phyloP scores from a whole-genome alignment of 2,113 vertebrate genomes.

The Puma concolor region DNA sequence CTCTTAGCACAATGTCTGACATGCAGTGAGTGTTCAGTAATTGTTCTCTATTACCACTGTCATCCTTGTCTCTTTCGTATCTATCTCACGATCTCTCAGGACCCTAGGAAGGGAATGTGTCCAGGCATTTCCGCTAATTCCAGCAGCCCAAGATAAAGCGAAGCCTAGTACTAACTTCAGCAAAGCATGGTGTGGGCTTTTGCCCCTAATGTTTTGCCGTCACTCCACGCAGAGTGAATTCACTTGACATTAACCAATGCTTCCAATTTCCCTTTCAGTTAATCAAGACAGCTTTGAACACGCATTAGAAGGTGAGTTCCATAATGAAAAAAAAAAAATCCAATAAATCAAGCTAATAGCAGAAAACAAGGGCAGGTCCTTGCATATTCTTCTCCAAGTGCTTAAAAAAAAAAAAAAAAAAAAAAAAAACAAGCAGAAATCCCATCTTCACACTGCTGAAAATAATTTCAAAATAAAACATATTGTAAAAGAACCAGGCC shows the following conservation, averaged over 20 bases:
- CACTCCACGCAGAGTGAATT: not conserved
- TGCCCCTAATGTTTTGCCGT: not conserved
- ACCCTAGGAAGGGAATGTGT: not conserved
- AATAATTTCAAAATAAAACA: not conserved
- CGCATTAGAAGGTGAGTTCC: conserved; percentile 88
- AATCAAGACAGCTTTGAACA: conserved; percentile 91
- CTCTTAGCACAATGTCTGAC: rapidly evolving
- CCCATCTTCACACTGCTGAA: not conserved
- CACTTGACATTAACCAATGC: not conserved
- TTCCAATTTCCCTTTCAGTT: conserved; percentile 89
- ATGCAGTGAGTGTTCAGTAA: rapidly evolving
- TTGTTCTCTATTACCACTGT: rapidly evolving
- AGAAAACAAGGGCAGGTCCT: not conserved
- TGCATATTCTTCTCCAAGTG: not conserved
- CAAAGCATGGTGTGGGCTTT: not conserved
- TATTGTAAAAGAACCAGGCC: not conserved
- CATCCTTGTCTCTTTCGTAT: not conserved
- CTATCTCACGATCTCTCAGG: not conserved
- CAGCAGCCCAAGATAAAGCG: not conserved
- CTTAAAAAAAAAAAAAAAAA: not conserved
- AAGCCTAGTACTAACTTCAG: not conserved
- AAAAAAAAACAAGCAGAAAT: not conserved
- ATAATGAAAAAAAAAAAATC: not conserved
- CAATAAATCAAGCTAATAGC: not conserved
- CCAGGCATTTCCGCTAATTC: not conserved